Evolutionary conservation across 2,888 invertebrate species (phyloP), one percentile per base, ranked within the genome.

Genomic region (Lagria hirta): DNA sequence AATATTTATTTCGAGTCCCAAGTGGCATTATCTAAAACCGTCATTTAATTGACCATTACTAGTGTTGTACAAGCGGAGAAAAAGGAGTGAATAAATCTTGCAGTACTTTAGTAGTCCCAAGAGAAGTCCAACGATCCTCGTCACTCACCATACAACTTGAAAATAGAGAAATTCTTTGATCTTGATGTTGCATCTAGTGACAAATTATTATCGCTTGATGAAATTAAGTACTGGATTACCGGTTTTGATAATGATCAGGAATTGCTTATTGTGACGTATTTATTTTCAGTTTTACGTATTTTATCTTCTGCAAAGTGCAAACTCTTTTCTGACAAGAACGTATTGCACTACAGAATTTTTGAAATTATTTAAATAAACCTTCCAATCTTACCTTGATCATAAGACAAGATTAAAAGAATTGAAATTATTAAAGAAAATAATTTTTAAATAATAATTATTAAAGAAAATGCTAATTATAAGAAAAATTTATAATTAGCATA

Each of bases 211-310:
- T 34, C 35, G 35, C 35, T 29, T 23, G 28, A 22, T 35, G 42
- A 29, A 43, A 43, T 35, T 29, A 35, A 43, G 42, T 43, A 35
- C 42, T 21, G 35, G 7, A 35, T 34, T 43, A 43, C 42, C 42
- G 42, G 42, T 43, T 38, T 29, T 35, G 35, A 43, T 40, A 33
- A n/a, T n/a, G n/a, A n/a, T n/a, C n/a, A n/a, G n/a, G n/a, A n/a
- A n/a, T n/a, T n/a, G n/a, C n/a, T n/a, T n/a, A n/a, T n/a, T n/a
- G n/a, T n/a, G n/a, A n/a, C n/a, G n/a, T n/a, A n/a, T n/a, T n/a
- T n/a, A n/a, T n/a, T n/a, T n/a, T n/a, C n/a, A n/a, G n/a, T n/a
- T n/a, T n/a, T n/a, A n/a, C n/a, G n/a, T n/a, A n/a, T n/a, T n/a
- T n/a, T n/a, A n/a, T n/a, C n/a, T n/a, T n/a, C n/a, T n/a, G n/a